Evolutionary conservation across 2,113 vertebrate genomes (phyloP).

Genomic region (Scartelaos histophorus): DNA sequence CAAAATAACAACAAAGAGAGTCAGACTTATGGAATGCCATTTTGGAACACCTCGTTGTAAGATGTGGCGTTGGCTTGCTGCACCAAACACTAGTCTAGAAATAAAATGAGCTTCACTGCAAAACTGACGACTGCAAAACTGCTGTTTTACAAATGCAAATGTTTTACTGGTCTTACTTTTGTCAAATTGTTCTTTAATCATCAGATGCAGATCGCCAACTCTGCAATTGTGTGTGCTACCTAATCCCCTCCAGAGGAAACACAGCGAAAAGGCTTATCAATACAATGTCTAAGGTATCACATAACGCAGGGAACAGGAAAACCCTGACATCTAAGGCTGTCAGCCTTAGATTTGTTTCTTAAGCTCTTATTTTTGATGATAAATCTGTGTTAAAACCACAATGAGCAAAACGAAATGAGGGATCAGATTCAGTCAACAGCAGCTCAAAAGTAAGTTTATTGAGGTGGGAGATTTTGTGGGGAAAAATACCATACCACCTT

Average conservation of each 20-base stretch:
- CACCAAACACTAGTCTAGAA: neutral
- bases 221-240: neutral
- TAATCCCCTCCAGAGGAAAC: slow-evolving; percentile 4
- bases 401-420: slow-evolving; percentile 17
- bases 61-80: neutral
- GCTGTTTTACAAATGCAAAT: neutral
- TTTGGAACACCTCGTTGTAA: too few species aligned
- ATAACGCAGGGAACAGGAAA: slow-evolving; percentile 11
- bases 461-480: too few species aligned
- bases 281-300: slow-evolving; percentile 18
- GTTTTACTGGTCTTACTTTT: neutral
- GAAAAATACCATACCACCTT: too few species aligned
- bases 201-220: neutral
- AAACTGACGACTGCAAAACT: neutral
- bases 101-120: neutral
- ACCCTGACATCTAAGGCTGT: slow-evolving; percentile 12
- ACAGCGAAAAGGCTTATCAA: neutral
- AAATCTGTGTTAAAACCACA: slow-evolving; percentile 22
- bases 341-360: neutral
- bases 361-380: slow-evolving; percentile 8
- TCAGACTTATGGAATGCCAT: neutral
- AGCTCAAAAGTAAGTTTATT: neutral
- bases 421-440: slow-evolving; percentile 3
- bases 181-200: neutral
- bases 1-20: too few species aligned